A percentile compares a stretch with the other conserved stretches of the same genome.
These are phyloP conservation scores for Enteromius radiatus DNA, from an alignment of 2,797 vertebrate species.

Conservation along the genomic window DNA sequence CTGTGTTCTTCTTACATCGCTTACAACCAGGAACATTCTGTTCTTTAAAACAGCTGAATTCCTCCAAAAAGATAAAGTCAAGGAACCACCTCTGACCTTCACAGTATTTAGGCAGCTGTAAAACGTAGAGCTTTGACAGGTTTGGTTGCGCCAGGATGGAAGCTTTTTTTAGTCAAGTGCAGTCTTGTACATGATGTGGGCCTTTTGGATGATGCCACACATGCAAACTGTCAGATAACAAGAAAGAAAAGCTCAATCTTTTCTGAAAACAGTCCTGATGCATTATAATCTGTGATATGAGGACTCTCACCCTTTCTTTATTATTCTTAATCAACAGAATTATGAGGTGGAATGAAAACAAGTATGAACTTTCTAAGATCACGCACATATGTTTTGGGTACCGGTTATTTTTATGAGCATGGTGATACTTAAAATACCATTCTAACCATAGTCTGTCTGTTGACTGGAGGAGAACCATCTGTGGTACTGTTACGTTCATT, in stretches of 20 bases:
- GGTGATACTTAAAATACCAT: constrained; percentile 48
- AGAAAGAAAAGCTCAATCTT: not conserved
- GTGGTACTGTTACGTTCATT: constrained; percentile 31
- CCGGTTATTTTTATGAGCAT: constrained; percentile 50
- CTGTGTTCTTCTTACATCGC: constrained; percentile 44
- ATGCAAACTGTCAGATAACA: not conserved
- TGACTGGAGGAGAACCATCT: constrained; percentile 42
- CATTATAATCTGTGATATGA: not conserved
- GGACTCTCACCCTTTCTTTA: not conserved
- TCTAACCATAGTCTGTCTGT: constrained; percentile 50
- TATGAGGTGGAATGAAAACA: not conserved
- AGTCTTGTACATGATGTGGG: not conserved
- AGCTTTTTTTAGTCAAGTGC: constrained; percentile 15
- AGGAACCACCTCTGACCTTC: constrained; percentile 37
- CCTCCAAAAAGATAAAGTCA: constrained; percentile 49
- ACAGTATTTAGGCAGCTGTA: constrained; percentile 36
- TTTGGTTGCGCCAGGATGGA: constrained; percentile 6
- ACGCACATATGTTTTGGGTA: constrained; percentile 44
- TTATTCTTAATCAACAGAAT: not conserved
- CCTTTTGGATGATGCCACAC: constrained; percentile 15
- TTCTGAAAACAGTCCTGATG: not conserved
- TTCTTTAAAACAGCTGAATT: constrained; percentile 45
- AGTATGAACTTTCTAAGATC: constrained; percentile 3
- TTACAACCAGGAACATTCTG: constrained; percentile 56
- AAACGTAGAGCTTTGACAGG: constrained; percentile 34